These are phyloP conservation scores for Rhadinocentrus ornatus DNA, from an alignment of 2,797 vertebrate genomes.

Conservation along the genomic window DNA sequence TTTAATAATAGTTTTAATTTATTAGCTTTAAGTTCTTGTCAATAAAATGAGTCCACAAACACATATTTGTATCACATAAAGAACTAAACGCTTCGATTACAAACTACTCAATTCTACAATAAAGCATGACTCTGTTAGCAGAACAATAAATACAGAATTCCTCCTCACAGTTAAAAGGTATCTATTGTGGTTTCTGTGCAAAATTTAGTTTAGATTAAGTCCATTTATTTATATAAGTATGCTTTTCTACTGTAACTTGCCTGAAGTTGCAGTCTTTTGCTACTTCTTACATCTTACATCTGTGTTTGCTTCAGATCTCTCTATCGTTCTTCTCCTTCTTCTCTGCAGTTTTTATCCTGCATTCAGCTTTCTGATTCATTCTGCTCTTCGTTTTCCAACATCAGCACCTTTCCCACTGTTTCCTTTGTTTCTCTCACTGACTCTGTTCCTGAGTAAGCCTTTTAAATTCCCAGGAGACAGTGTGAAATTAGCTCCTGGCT, in stretches of 20 bases:
- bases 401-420: constrained; percentile 68
- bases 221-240: constrained; percentile 22
- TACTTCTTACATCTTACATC: constrained; percentile 34
- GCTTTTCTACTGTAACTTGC: constrained; percentile 11
- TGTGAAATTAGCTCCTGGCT: constrained; percentile 73
- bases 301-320: constrained; percentile 30
- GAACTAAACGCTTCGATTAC: neutral
- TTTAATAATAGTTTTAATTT: too few relatives aligned
- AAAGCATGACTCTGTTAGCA: constrained; percentile 8
- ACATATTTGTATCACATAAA: neutral
- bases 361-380: constrained; percentile 51
- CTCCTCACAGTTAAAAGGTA: constrained; percentile 13
- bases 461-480: constrained; percentile 65
- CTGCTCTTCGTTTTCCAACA: constrained; percentile 55
- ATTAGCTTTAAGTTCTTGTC: neutral
- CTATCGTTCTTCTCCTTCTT: constrained; percentile 11
- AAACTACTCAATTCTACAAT: constrained; percentile 6
- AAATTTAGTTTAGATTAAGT: constrained; percentile 10
- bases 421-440: constrained; percentile 68
- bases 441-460: constrained; percentile 75
- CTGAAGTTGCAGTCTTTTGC: constrained; percentile 10
- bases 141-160: constrained; percentile 19
- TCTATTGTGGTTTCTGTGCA: constrained; percentile 12
- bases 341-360: constrained; percentile 33
- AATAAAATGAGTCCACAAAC: neutral